Evolutionary conservation across 2,113 vertebrate genomes (phyloP), one percentile per base, ranked within the genome.

Genomic region (Chloropsis cyanopogon): DNA sequence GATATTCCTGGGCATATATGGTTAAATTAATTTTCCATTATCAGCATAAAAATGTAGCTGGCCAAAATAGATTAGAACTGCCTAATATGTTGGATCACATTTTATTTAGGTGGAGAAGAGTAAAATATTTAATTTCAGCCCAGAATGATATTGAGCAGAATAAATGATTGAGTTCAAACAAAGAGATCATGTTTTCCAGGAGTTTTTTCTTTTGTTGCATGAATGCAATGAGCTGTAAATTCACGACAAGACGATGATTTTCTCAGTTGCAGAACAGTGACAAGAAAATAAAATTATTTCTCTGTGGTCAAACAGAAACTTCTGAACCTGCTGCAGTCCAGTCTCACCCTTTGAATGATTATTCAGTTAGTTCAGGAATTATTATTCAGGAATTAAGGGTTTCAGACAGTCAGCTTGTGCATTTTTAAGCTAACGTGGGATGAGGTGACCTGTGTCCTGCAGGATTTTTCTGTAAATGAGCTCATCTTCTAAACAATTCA

Each of bases 1-100:
- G 75, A 71, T 95, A 92, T 93, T 95, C 47, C 60, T 90, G 57
- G 77, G 52, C 82, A 87, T 77, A 92, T 61, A 84, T 65, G 50
- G 72, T 88, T 96, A 92, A 96, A 91, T 96, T 96, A 95, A 96
- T 96, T 97, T 95, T 75, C 77, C 93, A 52, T 94, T 96, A 91
- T 90, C 86, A 78, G 49, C 77, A 93, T 65, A 63, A 91, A 76
- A 96, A 92, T 76, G 83, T 93, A 86, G 65, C 82, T 76, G 91
- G 88, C 82, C 71, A 93, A 95, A 89, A 95, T 70, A 93, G 89
- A 93, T 94, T 97, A 87, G 47, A 92, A 66, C 68, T 76, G 42
- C 54, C 60, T 95, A 92, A 96, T 92, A 68, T 10, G 26, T 78
- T 94, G 75, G 72, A 83, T 83, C 47, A 37, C 68, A 91, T 91